Evolutionary conservation across 2,113 vertebrate genomes (phyloP).

Genomic region (Pteruthius melanotis): DNA sequence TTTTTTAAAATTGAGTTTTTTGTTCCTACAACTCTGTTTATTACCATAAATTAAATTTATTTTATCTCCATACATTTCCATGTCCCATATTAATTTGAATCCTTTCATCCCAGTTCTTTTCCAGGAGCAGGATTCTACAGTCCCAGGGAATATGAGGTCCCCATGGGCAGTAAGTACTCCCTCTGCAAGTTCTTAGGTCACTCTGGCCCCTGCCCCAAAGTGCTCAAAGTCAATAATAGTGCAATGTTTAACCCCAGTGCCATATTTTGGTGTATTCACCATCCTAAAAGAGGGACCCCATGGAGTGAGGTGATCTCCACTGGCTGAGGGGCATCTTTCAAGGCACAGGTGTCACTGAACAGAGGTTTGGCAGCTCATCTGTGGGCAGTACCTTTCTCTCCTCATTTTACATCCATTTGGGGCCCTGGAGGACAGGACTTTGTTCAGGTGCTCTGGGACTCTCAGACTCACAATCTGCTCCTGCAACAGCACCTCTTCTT

Average conservation of each 20-base stretch:
- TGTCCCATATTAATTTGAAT: neutral
- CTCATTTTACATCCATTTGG: rapidly evolving
- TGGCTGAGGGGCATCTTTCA: neutral
- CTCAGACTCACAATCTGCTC: neutral
- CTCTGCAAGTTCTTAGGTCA: neutral
- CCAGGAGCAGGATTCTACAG: neutral
- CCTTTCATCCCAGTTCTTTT: neutral
- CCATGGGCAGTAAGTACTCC: neutral
- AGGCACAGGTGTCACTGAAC: neutral
- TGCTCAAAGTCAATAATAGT: neutral
- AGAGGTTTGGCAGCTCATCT: neutral
- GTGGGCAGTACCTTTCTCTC: neutral
- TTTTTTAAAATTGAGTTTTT: too few relatives aligned
- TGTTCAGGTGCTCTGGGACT: neutral
- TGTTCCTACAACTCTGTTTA: neutral
- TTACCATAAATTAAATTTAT: neutral
- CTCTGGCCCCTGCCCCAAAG: neutral
- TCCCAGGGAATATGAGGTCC: neutral
- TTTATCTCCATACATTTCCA: neutral
- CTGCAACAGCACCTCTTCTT: neutral
- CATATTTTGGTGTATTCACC: neutral
- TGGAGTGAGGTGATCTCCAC: neutral
- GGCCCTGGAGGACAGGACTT: neutral
- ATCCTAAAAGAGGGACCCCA: neutral
- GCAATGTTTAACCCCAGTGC: neutral